Conservation (phyloP, 2,113 vertebrate genomes). For the Dromaius novaehollandiae region DNA sequence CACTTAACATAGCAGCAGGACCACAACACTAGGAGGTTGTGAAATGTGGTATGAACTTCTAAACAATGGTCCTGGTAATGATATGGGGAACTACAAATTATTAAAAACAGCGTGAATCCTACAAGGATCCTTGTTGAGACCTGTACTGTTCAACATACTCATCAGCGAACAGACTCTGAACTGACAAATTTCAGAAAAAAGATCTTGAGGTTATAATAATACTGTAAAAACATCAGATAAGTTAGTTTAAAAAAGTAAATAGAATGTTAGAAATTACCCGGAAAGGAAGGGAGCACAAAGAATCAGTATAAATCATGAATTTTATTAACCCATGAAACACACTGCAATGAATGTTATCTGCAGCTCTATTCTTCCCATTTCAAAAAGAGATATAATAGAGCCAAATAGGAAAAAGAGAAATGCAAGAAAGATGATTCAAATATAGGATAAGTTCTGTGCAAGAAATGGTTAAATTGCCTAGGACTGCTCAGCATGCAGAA, state of each 20-base stretch:
- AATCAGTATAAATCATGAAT: constrained; percentile 36
- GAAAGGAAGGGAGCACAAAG: constrained; percentile 14
- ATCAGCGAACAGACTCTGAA: background rate
- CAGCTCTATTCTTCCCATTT: background rate
- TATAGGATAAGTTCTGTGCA: background rate
- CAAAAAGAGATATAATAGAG: background rate
- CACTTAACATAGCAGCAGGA: background rate
- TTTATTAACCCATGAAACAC: constrained; percentile 20
- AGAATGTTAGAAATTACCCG: constrained; percentile 17
- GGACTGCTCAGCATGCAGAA: background rate
- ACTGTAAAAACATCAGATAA: constrained; percentile 47
- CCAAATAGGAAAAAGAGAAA: background rate
- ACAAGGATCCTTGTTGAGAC: background rate
- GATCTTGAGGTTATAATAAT: constrained; percentile 40
- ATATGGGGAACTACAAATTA: background rate
- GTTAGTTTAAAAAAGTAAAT: constrained; percentile 18
- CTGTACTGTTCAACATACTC: background rate
- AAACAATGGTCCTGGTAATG: background rate
- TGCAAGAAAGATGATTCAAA: background rate
- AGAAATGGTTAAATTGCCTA: background rate
- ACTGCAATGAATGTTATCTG: background rate
- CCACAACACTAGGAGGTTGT: background rate
- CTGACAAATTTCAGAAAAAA: constrained; percentile 13
- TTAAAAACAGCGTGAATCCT: background rate
- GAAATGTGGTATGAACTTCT: background rate